Evolutionary conservation across 2,113 vertebrate genomes (phyloP), one percentile per base, ranked within the genome.

Genomic region (Dolichallabes microphthalmus): DNA sequence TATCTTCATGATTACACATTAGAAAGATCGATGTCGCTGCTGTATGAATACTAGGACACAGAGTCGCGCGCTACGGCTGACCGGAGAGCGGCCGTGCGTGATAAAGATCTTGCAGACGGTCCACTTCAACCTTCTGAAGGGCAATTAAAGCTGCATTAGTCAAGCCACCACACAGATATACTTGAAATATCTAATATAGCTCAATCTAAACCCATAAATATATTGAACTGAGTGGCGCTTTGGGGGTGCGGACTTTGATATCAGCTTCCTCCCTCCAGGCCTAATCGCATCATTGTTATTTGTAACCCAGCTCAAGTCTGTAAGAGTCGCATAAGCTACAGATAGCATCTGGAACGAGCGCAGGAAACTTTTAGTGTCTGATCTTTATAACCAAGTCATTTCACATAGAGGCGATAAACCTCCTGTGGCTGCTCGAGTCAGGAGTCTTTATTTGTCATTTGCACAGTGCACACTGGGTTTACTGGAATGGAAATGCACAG

Each of bases 101-200:
- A 86, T 86, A 74, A 86, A 80, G 57, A 63, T 81, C 77, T 75
- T 4, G 27, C 68, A 75, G 63, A 75, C 85, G 20, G 57, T 64
- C 85, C 58, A 39, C 79, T 82, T 75, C 45, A n/a, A 53, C 79
- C 25, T 82, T 39, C 85, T 64, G 45, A 86, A 82, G 85, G 79
- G 64, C 85, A 82, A 75, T 75, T 86, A 73, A 86, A 45, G 85
- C 85, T 76, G 69, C 68, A 82, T 86, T 81, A 82, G 79, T 82
- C 80, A 50, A 82, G 66, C 13, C 58, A 27, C 20, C 39, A 45
- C 5, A 8, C n/a, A 81, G 85, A 80, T 63, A 74, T 22, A 27
- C 82, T 73, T 22, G 60, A 52, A 11, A 74, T 63, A 64, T 81
- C 69, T 82, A 75, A 75, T 82, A 82, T 32, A 75, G 66, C 68